phyloP scores from a whole-genome alignment of 2,888 invertebrate species.

The Notocelia uddmanniana region DNA sequence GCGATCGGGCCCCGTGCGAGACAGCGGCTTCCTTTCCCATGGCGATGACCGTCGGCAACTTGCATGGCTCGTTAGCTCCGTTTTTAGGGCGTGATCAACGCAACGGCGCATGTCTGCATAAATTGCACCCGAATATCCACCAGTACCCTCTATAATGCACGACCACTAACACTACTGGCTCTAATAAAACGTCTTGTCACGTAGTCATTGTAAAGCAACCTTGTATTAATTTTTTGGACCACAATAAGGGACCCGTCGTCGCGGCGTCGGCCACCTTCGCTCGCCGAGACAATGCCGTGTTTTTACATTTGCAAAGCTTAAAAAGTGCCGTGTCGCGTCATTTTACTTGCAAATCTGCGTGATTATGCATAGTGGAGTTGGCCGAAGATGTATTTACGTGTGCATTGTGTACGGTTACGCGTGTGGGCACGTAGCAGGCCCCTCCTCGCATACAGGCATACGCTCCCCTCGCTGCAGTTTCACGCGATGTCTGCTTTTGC shows the following conservation, averaged over 20 bases:
- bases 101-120: conserved; percentile 81
- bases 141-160: conserved; percentile 57
- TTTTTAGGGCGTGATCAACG: conserved; percentile 82
- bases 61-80: conserved; percentile 72
- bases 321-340: conserved; percentile 75
- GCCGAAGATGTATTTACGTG: conserved; percentile 77
- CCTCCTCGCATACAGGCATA: conserved; percentile 51
- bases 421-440: conserved; percentile 72
- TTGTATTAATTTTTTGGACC: conserved; percentile 68
- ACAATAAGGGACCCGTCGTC: conserved; percentile 55
- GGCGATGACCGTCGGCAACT: conserved; percentile 59
- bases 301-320: conserved; percentile 76
- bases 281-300: conserved; percentile 67
- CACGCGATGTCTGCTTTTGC: conserved; percentile 57
- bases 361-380: conserved; percentile 79
- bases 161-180: conserved; percentile 41
- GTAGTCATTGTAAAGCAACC: conserved; percentile 62
- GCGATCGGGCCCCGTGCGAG: conserved; percentile 58
- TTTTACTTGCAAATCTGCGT: conserved; percentile 81
- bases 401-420: conserved; percentile 74
- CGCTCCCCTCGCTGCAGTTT: conserved; percentile 63
- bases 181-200: conserved; percentile 48
- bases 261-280: conserved; percentile 55
- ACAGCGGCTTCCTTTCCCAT: conserved; percentile 74
- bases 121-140: conserved; percentile 71